A percentile compares a stretch with the other conserved stretches of the same genome.
Conservation (phyloP, 2,113 vertebrate genomes). For the Probosciger aterrimus region DNA sequence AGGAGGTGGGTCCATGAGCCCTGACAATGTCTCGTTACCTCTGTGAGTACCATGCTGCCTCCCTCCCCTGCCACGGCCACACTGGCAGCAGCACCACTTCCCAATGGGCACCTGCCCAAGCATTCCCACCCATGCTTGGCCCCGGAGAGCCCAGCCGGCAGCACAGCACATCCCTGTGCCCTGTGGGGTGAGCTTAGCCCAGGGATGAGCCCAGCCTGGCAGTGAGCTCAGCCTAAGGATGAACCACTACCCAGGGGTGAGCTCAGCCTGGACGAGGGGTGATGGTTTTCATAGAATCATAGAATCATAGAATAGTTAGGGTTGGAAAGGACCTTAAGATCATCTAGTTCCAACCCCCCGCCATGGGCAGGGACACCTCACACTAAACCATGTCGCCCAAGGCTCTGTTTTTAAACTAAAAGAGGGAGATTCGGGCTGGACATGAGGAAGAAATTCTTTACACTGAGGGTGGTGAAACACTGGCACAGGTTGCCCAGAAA, state of each 20-base stretch:
- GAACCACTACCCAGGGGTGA: background rate
- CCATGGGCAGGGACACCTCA: too few relatives aligned
- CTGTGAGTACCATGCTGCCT: background rate
- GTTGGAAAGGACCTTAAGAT: too few relatives aligned
- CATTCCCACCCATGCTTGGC: background rate
- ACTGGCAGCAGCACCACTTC: background rate
- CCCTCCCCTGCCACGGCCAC: fast-evolving
- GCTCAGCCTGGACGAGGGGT: background rate
- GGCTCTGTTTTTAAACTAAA: too few relatives aligned
- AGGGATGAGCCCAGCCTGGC: background rate
- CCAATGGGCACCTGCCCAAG: fast-evolving
- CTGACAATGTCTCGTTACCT: background rate
- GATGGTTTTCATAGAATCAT: too few relatives aligned
- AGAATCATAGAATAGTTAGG: too few relatives aligned
- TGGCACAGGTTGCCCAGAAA: background rate
- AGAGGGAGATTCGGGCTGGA: background rate
- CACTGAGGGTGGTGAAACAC: background rate
- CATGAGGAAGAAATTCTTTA: background rate
- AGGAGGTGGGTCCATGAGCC: background rate
- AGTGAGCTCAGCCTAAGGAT: background rate
- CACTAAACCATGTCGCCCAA: too few relatives aligned
- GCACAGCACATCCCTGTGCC: background rate
- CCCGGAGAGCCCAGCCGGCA: fast-evolving
- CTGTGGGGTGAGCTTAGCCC: background rate
- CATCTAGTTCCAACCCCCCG: too few relatives aligned